A percentile compares a stretch with the other conserved stretches of the same genome.
These are phyloP conservation scores for Mirounga angustirostris DNA, from an alignment of 2,113 vertebrate species.

Conservation along the genomic window DNA sequence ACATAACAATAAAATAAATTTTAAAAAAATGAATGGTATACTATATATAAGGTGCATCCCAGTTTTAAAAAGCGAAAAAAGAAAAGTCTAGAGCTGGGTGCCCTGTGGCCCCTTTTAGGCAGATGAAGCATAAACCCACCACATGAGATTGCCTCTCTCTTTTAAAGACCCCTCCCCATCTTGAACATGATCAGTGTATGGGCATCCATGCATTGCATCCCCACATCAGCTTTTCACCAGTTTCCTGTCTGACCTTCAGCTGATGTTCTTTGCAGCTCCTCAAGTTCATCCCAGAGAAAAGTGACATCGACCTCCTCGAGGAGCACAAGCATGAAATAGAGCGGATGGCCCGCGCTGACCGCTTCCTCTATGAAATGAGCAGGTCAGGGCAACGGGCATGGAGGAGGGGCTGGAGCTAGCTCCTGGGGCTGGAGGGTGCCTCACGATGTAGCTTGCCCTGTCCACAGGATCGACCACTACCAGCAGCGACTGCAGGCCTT, in stretches of 20 bases:
- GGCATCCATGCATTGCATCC: rapidly evolving
- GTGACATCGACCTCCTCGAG: constrained; percentile 96
- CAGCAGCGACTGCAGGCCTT: constrained; percentile 96
- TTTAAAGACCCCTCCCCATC: not conserved
- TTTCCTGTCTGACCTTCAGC: not conserved
- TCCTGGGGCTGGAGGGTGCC: not conserved
- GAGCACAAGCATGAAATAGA: constrained; percentile 98
- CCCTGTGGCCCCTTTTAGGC: not conserved
- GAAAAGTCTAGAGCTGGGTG: not conserved
- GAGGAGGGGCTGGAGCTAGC: not conserved
- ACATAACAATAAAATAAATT: no score
- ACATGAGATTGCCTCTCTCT: rapidly evolving
- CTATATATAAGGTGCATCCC: not conserved
- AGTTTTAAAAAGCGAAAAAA: not conserved
- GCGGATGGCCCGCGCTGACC: constrained; percentile 98
- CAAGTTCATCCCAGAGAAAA: constrained; percentile 98
- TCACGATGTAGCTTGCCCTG: not conserved
- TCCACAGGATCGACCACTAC: constrained; percentile 95
- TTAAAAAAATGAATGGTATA: not conserved
- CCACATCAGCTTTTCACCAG: not conserved
- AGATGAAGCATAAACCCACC: not conserved
- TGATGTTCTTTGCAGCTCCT: constrained; percentile 89
- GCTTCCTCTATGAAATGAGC: constrained; percentile 99
- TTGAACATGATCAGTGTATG: not conserved
- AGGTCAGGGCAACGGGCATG: constrained; percentile 85